A percentile compares a stretch with the other conserved stretches of the same genome.
Conservation (phyloP, 2,797 vertebrate genomes). For the Malacoraja senta region DNA sequence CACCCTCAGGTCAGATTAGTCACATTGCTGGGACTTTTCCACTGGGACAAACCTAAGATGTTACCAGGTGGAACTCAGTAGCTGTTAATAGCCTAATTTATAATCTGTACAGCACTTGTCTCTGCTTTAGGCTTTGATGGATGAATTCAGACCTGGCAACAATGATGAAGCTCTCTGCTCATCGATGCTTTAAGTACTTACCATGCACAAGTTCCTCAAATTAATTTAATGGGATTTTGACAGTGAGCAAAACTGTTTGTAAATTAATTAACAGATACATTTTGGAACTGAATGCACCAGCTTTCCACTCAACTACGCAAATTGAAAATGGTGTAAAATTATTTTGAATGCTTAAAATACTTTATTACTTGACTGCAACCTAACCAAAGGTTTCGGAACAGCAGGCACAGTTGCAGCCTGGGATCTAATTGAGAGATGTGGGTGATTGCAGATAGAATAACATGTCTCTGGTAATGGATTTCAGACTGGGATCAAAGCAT, state of each 20-base stretch:
- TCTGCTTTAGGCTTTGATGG: constrained; percentile 23
- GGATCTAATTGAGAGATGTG: neutral
- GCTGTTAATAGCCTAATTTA: constrained; percentile 10
- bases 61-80: constrained; percentile 3
- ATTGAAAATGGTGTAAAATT: neutral
- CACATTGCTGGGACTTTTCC: neutral
- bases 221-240: constrained; percentile 30
- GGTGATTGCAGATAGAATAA: neutral
- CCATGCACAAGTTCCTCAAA: constrained; percentile 21
- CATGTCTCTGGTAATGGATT: neutral
- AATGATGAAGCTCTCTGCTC: constrained; percentile 23
- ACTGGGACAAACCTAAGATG: neutral
- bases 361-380: neutral
- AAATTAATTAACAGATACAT: neutral
- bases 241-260: constrained; percentile 22
- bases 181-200: constrained; percentile 23
- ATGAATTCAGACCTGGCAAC: constrained; percentile 26
- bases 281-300: neutral
- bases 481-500: neutral
- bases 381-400: no score
- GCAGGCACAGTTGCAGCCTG: neutral
- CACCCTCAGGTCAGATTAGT: neutral
- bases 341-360: neutral
- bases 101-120: constrained; percentile 5
- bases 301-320: neutral